Conservation (phyloP, 2,797 vertebrate genomes). For the Megaceryle alcyon region DNA sequence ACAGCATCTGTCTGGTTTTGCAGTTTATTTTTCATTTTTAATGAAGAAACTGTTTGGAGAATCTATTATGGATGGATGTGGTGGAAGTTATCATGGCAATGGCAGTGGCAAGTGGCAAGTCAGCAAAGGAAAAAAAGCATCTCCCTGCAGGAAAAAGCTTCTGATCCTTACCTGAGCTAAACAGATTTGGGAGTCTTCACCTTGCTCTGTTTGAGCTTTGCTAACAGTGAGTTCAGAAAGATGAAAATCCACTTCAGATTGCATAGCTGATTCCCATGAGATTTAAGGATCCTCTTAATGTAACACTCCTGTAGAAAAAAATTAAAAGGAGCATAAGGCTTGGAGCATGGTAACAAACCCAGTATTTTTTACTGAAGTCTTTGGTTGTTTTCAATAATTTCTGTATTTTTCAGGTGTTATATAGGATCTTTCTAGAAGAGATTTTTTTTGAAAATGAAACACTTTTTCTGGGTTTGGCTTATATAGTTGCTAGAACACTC, state of each 20-base stretch:
- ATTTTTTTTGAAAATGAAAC: not conserved
- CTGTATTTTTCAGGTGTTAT: not conserved
- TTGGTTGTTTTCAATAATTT: not conserved
- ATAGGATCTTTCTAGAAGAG: not conserved
- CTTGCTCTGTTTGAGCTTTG: not conserved
- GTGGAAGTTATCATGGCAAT: not conserved
- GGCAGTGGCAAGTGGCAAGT: not conserved
- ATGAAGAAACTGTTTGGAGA: not conserved
- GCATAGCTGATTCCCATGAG: not conserved
- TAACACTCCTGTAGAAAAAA: not conserved
- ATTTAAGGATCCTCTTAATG: not conserved
- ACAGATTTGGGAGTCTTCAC: not conserved
- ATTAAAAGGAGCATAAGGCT: not conserved
- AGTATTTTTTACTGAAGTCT: not conserved
- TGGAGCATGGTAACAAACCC: not conserved
- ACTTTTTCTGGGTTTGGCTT: not conserved
- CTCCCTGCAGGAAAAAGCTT: not conserved
- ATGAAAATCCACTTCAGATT: not conserved
- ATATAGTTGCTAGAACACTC: not conserved
- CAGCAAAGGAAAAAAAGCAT: not conserved
- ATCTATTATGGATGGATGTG: not conserved
- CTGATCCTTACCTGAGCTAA: not conserved
- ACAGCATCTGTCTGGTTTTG: not conserved
- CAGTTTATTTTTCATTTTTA: not conserved
- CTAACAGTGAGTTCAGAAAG: not conserved